These are phyloP conservation scores for Clistopyga incitator DNA, from an alignment of 2,888 invertebrate species.

Conservation along the genomic window DNA sequence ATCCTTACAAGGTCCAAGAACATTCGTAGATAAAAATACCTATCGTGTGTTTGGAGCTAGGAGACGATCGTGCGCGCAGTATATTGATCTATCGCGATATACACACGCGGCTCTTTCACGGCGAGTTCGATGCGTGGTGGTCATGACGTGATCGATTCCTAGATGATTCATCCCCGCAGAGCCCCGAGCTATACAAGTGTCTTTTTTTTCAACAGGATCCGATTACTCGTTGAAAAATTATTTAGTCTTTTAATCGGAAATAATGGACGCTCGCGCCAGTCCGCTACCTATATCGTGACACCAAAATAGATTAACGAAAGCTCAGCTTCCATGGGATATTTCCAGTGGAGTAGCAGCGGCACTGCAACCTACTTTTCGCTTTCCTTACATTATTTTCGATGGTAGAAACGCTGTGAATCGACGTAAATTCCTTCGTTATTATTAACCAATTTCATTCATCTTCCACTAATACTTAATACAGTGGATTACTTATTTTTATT, in stretches of 20 bases:
- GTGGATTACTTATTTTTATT: no score
- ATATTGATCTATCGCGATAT: constrained; percentile 39
- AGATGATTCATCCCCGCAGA: constrained; percentile 52
- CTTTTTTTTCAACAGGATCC: constrained; percentile 50
- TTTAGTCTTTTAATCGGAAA: constrained; percentile 24
- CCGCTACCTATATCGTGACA: constrained; percentile 37
- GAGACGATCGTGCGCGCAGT: constrained; percentile 1
- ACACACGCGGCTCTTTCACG: constrained; percentile 38
- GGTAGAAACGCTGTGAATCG: neutral
- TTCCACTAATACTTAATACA: no score
- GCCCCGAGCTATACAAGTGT: constrained; percentile 26
- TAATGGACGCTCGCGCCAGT: constrained; percentile 35
- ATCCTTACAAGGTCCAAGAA: constrained; percentile 63
- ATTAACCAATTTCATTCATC: neutral
- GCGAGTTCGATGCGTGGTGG: constrained; percentile 58
- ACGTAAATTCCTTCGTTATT: neutral
- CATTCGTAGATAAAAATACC: constrained; percentile 57
- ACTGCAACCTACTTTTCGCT: constrained; percentile 57
- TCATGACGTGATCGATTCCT: constrained; percentile 53
- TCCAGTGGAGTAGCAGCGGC: constrained; percentile 48
- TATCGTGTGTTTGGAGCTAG: constrained; percentile 46
- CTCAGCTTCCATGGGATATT: constrained; percentile 63
- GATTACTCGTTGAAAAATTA: constrained; percentile 57
- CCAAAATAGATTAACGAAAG: constrained; percentile 58
- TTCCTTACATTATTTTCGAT: constrained; percentile 12